Base-by-base conservation (phyloP, 2,888 invertebrate genomes). In the Eudasyphora cyanicolor region DNA sequence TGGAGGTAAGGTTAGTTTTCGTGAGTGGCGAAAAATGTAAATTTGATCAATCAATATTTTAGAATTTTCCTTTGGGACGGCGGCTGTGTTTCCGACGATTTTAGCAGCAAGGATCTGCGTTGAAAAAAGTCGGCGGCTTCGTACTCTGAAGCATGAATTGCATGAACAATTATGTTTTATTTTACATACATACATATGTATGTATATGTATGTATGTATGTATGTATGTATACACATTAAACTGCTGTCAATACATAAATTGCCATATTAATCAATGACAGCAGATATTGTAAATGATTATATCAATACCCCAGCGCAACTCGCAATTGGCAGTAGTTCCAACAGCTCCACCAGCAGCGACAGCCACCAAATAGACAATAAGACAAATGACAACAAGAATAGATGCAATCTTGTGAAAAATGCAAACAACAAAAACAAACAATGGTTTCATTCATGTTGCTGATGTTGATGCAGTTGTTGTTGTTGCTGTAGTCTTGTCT, bases 221-320 rank as follows among this genome's bases (percentile, higher is more conserved):
- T 60, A 5, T n/a, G n/a, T 17, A 60, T 29, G n/a, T 51, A 76
- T 82, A 81, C 79, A 86, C 81, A 27, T 51, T 49, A 51, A 12
- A 12, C 71, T 81, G 85, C 71, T 81, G 85, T 80, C 83, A 79
- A 85, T 82, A 85, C 83, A 86, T 80, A 84, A 86, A 86, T 85
- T 75, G 76, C 73, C 73, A 77, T 80, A 84, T 86, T 85, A 84
- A 86, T 86, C 85, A 85, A 78, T 83, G 83, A 78, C 83, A 82
- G 49, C 35, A 19, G 42, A 67, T 45, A 64, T n/a, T n/a, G n/a
- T 71, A 76, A 76, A 76, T 67, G 29, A 73, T 57, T 21, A 64
- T 17, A 29, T 67, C 24, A 38, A 64, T 38, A 38, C 29, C n/a
- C n/a, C n/a, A n/a, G n/a, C n/a, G n/a, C n/a, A n/a, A n/a, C n/a